These are phyloP conservation scores for Xestoiulus laeticollis DNA, from an alignment of 2,888 invertebrate species.

Conservation along the genomic window DNA sequence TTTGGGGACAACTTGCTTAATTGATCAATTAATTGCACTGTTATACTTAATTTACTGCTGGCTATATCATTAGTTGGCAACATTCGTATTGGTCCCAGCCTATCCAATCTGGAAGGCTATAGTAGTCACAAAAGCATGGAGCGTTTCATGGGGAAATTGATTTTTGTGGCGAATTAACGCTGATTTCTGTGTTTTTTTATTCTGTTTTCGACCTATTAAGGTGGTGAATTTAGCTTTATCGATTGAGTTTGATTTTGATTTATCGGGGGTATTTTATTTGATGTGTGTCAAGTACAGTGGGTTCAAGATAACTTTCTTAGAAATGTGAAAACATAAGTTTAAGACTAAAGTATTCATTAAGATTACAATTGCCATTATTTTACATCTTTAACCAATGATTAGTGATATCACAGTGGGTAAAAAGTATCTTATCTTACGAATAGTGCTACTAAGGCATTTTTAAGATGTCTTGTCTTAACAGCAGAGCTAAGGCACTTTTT, in stretches of 20 bases:
- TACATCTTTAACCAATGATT: too few relatives aligned
- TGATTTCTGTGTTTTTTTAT: neutral
- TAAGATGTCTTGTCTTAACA: too few relatives aligned
- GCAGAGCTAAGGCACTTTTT: too few relatives aligned
- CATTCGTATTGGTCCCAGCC: neutral
- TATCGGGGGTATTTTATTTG: neutral
- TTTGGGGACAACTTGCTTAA: neutral
- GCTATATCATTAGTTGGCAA: neutral
- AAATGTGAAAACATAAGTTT: too few relatives aligned
- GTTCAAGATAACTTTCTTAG: too few relatives aligned
- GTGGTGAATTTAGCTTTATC: neutral
- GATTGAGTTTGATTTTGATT: neutral
- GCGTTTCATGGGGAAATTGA: neutral
- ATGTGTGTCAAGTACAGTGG: neutral
- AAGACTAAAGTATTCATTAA: too few relatives aligned
- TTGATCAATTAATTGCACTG: conserved; percentile 3
- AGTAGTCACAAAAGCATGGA: neutral
- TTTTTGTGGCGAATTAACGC: neutral
- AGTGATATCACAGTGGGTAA: too few relatives aligned
- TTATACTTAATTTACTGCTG: conserved; percentile 18
- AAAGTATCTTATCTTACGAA: too few relatives aligned
- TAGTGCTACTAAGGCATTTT: too few relatives aligned
- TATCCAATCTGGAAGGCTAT: neutral
- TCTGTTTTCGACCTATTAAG: too few relatives aligned
- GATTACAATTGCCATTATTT: too few relatives aligned